A percentile compares a stretch with the other conserved stretches of the same genome.
These are phyloP conservation scores for Eubasilissa regina DNA, from an alignment of 1,140 invertebrate genomes.

Conservation along the genomic window DNA sequence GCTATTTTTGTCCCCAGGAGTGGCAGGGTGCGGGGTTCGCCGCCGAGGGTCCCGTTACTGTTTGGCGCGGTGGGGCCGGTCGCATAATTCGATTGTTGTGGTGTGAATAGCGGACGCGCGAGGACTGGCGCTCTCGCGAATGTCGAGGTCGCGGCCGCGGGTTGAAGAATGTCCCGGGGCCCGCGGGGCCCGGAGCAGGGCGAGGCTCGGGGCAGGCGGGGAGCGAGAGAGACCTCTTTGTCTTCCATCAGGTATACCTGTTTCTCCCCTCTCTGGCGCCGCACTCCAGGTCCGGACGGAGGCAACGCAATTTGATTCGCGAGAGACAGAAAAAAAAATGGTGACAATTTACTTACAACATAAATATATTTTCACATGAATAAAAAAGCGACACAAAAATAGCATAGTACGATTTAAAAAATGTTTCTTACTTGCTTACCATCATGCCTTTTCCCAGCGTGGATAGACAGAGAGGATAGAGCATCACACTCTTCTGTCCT, in stretches of 20 bases:
- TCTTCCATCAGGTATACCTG: slow-evolving; percentile 27
- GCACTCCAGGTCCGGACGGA: not conserved
- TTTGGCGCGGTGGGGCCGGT: not conserved
- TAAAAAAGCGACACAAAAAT: too few relatives aligned
- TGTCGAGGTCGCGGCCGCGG: slow-evolving; percentile 36
- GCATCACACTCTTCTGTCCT: too few relatives aligned
- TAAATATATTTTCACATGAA: too few relatives aligned
- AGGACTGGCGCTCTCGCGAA: slow-evolving; percentile 15
- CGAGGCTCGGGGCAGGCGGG: slow-evolving; percentile 2
- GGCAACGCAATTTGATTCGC: not conserved
- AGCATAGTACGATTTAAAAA: too few relatives aligned
- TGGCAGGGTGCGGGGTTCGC: too few relatives aligned
- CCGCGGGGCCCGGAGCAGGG: not conserved
- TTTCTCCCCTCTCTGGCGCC: slow-evolving; percentile 1
- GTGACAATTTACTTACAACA: too few relatives aligned
- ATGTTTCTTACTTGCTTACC: too few relatives aligned
- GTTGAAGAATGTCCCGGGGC: slow-evolving; percentile 13
- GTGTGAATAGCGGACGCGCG: not conserved
- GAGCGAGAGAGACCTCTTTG: slow-evolving; percentile 19
- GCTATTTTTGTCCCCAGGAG: too few relatives aligned
- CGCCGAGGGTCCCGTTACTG: slow-evolving; percentile 3
- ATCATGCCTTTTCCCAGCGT: too few relatives aligned
- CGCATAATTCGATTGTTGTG: not conserved
- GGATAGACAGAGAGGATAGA: too few relatives aligned
- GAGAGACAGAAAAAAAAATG: too few relatives aligned